Percentiles rank a stretch among this genome's conserved stretches.
phyloP scores from a whole-genome alignment of 2,888 invertebrate genomes.

The Hydrotaea diabolus region DNA sequence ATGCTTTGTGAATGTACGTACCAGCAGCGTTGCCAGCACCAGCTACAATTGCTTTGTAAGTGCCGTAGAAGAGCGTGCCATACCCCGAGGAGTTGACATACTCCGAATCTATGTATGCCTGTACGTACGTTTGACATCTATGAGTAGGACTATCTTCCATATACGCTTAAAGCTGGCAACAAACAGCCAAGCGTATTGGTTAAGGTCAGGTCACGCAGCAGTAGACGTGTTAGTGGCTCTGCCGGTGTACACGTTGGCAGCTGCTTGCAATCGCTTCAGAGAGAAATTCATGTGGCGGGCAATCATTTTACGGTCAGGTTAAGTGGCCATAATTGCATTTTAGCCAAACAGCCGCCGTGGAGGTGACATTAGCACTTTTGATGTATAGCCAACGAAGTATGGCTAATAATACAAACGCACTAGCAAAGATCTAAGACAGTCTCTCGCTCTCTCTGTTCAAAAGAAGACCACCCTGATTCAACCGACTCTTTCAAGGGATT shows the following conservation, averaged over 20 bases:
- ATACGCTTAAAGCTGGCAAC: neutral
- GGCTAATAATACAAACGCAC: neutral
- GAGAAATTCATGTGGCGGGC: neutral
- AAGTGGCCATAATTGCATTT: conserved; percentile 24
- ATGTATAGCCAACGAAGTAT: neutral
- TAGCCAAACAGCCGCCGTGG: neutral
- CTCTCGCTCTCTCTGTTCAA: neutral
- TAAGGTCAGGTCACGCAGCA: conserved; percentile 24
- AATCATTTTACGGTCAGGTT: conserved; percentile 34
- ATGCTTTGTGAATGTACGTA: conserved; percentile 7
- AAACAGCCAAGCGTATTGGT: conserved; percentile 7
- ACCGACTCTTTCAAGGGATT: neutral
- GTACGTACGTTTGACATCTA: no score
- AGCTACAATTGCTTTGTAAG: conserved; percentile 1
- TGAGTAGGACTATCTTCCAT: neutral
- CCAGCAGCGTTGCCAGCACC: neutral
- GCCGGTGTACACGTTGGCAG: no score
- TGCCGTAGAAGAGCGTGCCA: conserved; percentile 19
- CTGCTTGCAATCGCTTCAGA: neutral
- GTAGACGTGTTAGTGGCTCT: neutral
- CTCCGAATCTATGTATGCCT: neutral
- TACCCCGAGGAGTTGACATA: conserved; percentile 33
- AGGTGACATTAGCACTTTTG: no score
- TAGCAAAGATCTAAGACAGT: neutral
- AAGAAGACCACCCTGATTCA: no score